A percentile compares a stretch with the other conserved stretches of the same genome.
phyloP scores from a whole-genome alignment of 2,113 vertebrate genomes.

The Stegostoma tigrinum region DNA sequence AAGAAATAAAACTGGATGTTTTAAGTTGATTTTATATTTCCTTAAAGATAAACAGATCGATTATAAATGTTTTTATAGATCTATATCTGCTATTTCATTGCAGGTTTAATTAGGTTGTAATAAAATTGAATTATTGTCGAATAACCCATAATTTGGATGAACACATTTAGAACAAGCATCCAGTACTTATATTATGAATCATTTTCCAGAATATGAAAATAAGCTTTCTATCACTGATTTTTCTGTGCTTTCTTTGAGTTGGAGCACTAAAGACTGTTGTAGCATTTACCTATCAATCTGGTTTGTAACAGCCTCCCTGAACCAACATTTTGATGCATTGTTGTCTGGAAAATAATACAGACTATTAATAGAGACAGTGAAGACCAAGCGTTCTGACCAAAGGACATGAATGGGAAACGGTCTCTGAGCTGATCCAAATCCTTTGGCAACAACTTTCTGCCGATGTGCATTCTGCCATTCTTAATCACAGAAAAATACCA shows the following conservation, averaged over 20 bases:
- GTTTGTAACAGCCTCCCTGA: not conserved
- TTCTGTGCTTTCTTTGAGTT: not conserved
- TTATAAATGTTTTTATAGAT: not conserved
- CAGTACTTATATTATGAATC: not conserved
- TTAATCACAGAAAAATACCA: not conserved
- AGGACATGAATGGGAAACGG: not conserved
- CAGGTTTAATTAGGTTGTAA: not conserved
- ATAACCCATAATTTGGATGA: not conserved
- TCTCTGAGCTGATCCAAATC: not conserved
- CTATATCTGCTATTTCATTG: not conserved
- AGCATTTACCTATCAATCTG: not conserved
- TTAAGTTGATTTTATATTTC: slow-evolving; percentile 3
- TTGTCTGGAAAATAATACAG: not conserved
- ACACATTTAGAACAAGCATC: not conserved
- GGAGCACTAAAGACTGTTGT: not conserved
- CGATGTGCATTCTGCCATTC: not conserved
- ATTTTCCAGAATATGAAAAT: not conserved
- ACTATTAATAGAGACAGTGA: not conserved
- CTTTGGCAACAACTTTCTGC: not conserved
- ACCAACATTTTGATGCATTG: not conserved
- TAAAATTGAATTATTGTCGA: not conserved
- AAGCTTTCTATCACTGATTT: not conserved
- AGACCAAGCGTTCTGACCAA: not conserved
- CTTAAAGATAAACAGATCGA: not conserved
- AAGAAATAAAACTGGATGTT: not conserved